These are phyloP conservation scores for Gambusia affinis DNA, from an alignment of 2,113 vertebrate genomes.

Conservation along the genomic window DNA sequence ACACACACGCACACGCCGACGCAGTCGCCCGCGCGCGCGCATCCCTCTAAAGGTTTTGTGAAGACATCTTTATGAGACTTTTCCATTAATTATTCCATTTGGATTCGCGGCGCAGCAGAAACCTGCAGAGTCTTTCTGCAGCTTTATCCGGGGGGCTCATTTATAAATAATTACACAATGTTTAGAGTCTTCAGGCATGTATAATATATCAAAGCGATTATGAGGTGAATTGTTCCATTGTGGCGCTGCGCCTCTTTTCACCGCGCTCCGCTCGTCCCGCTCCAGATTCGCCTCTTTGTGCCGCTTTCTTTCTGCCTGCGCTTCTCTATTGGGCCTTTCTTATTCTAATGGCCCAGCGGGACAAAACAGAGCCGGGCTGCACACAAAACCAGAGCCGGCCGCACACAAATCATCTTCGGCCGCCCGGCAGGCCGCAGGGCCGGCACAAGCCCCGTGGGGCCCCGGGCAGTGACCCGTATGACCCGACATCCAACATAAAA, in stretches of 20 bases:
- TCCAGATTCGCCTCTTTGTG: conserved; percentile 99
- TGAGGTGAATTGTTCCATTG: conserved; percentile 98
- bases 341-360: conserved; percentile 98
- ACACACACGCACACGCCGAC: conserved; percentile 18
- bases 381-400: conserved; percentile 71
- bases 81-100: conserved; percentile 96
- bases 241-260: conserved; percentile 92
- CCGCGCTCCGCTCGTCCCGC: conserved; percentile 91
- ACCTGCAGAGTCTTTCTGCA: conserved; percentile 98
- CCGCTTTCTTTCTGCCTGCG: conserved; percentile 95
- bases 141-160: conserved; percentile 94
- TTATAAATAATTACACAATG: conserved; percentile 99
- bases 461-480: conserved; percentile 17
- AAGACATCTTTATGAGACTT: conserved; percentile 99
- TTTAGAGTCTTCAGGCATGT: conserved; percentile 99
- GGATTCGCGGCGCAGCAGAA: conserved; percentile 90
- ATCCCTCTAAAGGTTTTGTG: conserved; percentile 88
- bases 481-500: too few species aligned
- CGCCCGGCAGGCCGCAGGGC: conserved; percentile 42
- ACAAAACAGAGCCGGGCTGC: conserved; percentile 87
- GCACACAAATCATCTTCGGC: conserved; percentile 61
- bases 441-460: conserved; percentile 48
- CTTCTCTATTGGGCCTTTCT: conserved; percentile 95
- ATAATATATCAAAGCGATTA: conserved; percentile 99
- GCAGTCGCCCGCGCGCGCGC: background rate